Evolutionary conservation across 2,797 vertebrate species (phyloP).

Genomic region (Loris lydekkerianus): DNA sequence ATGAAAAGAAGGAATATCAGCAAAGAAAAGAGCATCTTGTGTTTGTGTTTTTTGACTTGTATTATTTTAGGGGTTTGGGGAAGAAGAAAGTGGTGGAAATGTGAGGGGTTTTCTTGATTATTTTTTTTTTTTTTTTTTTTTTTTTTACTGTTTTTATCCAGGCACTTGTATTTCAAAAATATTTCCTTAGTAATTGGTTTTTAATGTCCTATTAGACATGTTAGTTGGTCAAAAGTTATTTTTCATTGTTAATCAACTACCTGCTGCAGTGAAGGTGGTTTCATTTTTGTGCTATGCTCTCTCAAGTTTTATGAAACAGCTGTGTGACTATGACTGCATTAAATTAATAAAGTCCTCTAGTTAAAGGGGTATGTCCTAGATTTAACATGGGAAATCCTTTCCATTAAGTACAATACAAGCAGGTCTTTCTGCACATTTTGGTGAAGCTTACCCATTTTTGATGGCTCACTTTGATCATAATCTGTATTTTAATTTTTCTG

Average conservation of each 20-base stretch:
- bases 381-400: conserved; percentile 79
- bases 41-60: not conserved
- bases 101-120: not conserved
- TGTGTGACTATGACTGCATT: conserved; percentile 77
- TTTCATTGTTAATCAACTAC: conserved; percentile 55
- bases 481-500: conserved; percentile 69
- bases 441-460: conserved; percentile 76
- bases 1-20: not conserved
- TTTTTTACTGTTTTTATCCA: not conserved
- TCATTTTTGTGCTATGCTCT: conserved; percentile 71
- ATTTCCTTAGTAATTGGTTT: conserved; percentile 81
- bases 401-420: conserved; percentile 56
- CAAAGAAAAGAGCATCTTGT: not conserved
- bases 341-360: conserved; percentile 74
- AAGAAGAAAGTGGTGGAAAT: not conserved
- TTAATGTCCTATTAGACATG: conserved; percentile 84
- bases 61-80: not conserved
- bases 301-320: conserved; percentile 69
- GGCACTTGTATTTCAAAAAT: not conserved
- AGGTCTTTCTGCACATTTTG: conserved; percentile 68
- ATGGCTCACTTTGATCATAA: conserved; percentile 50
- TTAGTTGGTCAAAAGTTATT: conserved; percentile 83
- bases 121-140: too few relatives aligned
- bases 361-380: conserved; percentile 77
- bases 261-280: conserved; percentile 68